A percentile compares a stretch with the other conserved stretches of the same genome.
Evolutionary conservation across 2,797 vertebrate genomes (phyloP).

Genomic region (Sparidentex hasta): DNA sequence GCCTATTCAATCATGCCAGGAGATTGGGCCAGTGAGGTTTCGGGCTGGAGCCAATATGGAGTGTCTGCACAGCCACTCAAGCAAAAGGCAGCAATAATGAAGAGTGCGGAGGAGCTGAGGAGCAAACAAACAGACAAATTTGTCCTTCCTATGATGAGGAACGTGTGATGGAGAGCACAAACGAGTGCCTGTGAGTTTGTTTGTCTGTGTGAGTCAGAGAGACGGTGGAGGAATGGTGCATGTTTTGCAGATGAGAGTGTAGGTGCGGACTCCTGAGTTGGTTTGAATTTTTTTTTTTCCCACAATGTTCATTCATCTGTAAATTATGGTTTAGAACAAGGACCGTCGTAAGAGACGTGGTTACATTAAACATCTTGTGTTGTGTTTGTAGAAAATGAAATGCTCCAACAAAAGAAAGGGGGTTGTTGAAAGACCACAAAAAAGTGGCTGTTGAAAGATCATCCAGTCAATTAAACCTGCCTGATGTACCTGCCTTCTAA

Average conservation of each 20-base stretch:
- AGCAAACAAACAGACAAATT: constrained; percentile 69
- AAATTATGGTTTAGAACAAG: neutral
- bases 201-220: constrained; percentile 1
- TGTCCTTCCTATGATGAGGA: constrained; percentile 56
- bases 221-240: neutral
- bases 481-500: no score
- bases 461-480: no score
- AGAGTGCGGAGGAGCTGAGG: constrained; percentile 46
- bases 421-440: no score
- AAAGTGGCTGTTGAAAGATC: no score
- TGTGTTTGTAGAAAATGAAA: no score
- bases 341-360: neutral
- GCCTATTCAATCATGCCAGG: constrained; percentile 83
- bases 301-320: neutral
- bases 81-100: constrained; percentile 72
- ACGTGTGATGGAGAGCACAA: constrained; percentile 24
- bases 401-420: no score
- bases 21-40: constrained; percentile 79
- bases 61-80: constrained; percentile 63
- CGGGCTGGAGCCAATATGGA: constrained; percentile 72
- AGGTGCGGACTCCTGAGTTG: neutral
- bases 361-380: neutral
- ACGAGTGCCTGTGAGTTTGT: constrained; percentile 1
- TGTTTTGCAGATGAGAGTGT: constrained; percentile 6
- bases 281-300: neutral